Percentiles rank a stretch among this genome's conserved stretches.
These are phyloP conservation scores for Tympanuchus pallidicinctus DNA, from an alignment of 2,113 vertebrate genomes.

Conservation along the genomic window DNA sequence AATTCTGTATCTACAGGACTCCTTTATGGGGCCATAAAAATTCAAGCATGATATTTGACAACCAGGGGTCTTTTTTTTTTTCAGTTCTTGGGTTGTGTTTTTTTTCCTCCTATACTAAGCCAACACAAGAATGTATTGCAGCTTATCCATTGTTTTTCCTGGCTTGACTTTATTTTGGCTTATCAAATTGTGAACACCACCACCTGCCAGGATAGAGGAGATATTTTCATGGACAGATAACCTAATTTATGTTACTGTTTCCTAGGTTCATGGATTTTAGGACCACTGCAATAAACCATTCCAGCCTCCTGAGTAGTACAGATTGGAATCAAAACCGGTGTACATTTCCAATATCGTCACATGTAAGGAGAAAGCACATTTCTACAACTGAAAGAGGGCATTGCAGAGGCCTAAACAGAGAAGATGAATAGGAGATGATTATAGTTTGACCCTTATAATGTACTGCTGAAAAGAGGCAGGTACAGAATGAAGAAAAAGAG, in stretches of 20 bases:
- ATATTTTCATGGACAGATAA: slow-evolving; percentile 5
- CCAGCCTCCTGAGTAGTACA: neutral
- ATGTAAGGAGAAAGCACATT: neutral
- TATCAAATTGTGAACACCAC: slow-evolving; percentile 40
- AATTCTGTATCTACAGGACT: neutral
- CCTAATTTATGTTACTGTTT: slow-evolving; percentile 26
- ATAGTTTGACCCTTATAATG: slow-evolving; percentile 14
- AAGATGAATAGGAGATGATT: slow-evolving; percentile 10
- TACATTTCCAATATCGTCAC: neutral
- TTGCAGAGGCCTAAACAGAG: slow-evolving; percentile 34
- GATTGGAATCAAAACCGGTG: neutral
- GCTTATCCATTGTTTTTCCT: slow-evolving; percentile 40
- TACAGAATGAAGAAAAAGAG: slow-evolving; percentile 18
- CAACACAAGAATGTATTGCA: slow-evolving; percentile 18
- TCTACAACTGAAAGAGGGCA: neutral
- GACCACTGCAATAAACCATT: neutral
- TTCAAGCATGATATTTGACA: neutral
- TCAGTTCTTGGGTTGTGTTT: neutral
- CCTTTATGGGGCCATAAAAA: slow-evolving; percentile 2
- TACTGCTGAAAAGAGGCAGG: slow-evolving; percentile 22
- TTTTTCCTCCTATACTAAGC: neutral
- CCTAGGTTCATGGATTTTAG: neutral
- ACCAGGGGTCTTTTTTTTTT: neutral
- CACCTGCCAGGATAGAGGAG: slow-evolving; percentile 9
- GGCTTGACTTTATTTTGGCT: slow-evolving; percentile 14